Evolutionary conservation across 1,140 invertebrate species (phyloP), one percentile per base, ranked within the genome.

Genomic region (Cylas formicarius): DNA sequence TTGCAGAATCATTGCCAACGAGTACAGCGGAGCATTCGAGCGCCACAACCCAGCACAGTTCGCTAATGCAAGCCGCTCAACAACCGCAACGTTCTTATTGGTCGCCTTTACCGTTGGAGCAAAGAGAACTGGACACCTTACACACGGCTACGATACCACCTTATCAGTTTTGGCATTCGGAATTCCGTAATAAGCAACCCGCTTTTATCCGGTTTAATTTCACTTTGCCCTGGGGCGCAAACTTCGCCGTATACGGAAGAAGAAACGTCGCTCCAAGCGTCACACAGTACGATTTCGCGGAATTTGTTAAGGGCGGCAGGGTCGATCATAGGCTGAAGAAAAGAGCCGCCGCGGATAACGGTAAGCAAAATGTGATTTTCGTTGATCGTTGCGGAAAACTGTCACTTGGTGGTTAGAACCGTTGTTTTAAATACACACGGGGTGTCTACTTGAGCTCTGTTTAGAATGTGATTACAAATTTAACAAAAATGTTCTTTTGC

Each of bases 281-380:
- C 45, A 94, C 90, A 18, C 89, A 95, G 65, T 93, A 95, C 65
- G 92, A 96, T 65, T 94, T 97, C 65, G 86, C 89, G 11, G 88
- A 95, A 71, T 90, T 91, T 61, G 82, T 91, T 50, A 82, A 84
- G 60, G 86, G 85, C 13, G 86, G 86, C 16, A 72, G 84, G 14
- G 70, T 89, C 3, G 84, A 88, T 60, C 80, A 85, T 55, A 73
- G 84, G 54, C 68, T 83, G 35, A 70, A 67, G 60, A 71, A 68
- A 59, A 58, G 68, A 50, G 69, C 67, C 34, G 31, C 45, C 11
- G 65, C 67, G 36, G 46, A 52, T 20, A 55, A 61, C 44, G 61
- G 62, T 51, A 46, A 53, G 16, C 33, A 8, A 24, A 31, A 13
- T 32, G 11, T 32, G 17, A 13, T 32, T 32, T 5, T n/a, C 21